Evolutionary conservation across 2,113 vertebrate genomes (phyloP), one percentile per base, ranked within the genome.

Genomic region (Nibea coibor): DNA sequence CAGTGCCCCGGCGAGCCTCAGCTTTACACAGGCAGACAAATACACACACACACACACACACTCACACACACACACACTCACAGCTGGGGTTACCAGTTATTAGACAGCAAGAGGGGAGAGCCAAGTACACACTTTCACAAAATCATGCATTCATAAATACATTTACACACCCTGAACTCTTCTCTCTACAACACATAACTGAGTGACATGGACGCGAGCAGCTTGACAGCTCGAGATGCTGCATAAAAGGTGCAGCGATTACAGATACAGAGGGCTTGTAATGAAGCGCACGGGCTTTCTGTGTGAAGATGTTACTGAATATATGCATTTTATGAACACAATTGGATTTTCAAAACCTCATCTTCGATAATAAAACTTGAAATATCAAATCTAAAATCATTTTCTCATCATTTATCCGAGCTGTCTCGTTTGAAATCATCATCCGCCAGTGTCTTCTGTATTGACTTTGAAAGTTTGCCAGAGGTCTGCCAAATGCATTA

Each of bases 11-110:
- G 87, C 88, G 82, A 93, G 93, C 92, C 91, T 90, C 91, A 89
- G 91, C 93, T 94, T 94, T 94, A 91, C 93, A 93, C 91, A 92
- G 89, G 82, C 88, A 92, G 88, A 88, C 88, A 92, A 88, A 93
- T 85, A 91, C 90, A 93, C 89, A 90, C 88, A 76, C 88, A 90
- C 88, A 76, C 88, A 76, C 86, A 70, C 82, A 76, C 91, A 92
- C 91, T n/a, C 90, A 93, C 89, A 90, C 88, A 76, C 88, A 90
- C 88, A 76, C 88, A 76, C 86, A 70, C 82, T 78, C 91, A 92
- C 91, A 92, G 93, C 92, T 94, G 93, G 93, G 92, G 93, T 92
- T 93, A 90, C 91, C 89, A 91, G 92, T 93, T 93, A 93, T 91
- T 94, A 94, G 93, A 93, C 93, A 94, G 92, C 88, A 85, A 90